Conservation (phyloP, 2,888 invertebrate genomes). For the Andrena bicolor region DNA sequence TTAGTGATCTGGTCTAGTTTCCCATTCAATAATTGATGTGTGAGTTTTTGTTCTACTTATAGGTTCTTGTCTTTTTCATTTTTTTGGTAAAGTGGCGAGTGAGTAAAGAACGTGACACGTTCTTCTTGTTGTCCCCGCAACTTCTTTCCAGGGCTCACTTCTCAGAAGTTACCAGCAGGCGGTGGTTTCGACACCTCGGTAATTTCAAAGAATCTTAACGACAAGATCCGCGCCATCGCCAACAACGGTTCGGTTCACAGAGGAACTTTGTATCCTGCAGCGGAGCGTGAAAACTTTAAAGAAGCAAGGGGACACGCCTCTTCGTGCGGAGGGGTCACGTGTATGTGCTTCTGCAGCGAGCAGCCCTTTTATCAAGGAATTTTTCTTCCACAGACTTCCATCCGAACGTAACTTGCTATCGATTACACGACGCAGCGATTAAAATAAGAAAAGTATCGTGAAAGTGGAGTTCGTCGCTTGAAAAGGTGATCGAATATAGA, state of each 20-base stretch:
- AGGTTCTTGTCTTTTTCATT: not conserved
- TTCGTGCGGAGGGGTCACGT: constrained; percentile 7
- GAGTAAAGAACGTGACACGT: not conserved
- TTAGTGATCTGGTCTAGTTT: not conserved
- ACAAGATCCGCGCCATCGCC: constrained; percentile 13
- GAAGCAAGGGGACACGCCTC: constrained; percentile 30
- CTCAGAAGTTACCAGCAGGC: not conserved
- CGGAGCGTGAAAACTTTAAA: constrained; percentile 31
- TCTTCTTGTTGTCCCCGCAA: not conserved
- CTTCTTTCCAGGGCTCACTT: not conserved
- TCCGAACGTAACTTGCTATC: constrained; percentile 25
- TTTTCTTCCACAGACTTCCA: constrained; percentile 18
- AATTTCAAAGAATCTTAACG: constrained; percentile 56
- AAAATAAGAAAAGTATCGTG: not conserved
- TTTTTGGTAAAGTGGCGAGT: not conserved
- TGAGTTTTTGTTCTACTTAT: not conserved
- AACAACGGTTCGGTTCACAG: constrained; percentile 19
- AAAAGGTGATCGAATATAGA: too few relatives aligned
- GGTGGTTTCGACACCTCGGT: constrained; percentile 23
- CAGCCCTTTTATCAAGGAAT: constrained; percentile 44
- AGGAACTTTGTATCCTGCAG: constrained; percentile 17
- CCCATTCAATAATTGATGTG: not conserved
- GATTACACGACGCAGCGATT: constrained; percentile 15
- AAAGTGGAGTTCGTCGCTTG: not conserved
- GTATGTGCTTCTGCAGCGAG: constrained; percentile 16